Base-by-base conservation (phyloP, 2,888 invertebrate species). In the Sesia apiformis region DNA sequence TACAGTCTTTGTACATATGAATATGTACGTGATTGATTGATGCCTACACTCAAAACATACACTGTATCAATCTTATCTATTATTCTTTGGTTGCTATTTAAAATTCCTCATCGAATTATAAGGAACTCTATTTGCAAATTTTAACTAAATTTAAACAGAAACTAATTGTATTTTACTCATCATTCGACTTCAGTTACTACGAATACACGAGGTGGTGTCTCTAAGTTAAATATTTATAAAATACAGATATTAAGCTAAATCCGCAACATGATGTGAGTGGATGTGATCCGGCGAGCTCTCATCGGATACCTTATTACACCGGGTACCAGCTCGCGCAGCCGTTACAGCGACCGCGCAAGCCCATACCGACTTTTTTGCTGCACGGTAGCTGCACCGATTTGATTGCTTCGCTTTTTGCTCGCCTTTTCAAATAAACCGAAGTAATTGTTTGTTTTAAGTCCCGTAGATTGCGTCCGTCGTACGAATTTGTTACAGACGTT, bases 371-470 rank as follows among this genome's bases (percentile, higher is more conserved):
- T 81, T 89, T 88, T 87, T 88, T 86, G 82, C 83, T 69, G 72
- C 78, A 75, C 81, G 72, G 78, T 79, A 81, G 84, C 85, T 79
- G 82, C 83, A 84, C 73, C 83, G 79, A 84, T 86, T 85, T 84
- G 83, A 86, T 84, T 87, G 86, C 85, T 80, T 73, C 64, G 68
- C 71, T 83, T 88, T 87, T 88, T 88, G 87, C 79, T 78, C 74
- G 77, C 72, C 78, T 83, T 82, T 81, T 80, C 82, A 84, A 88
- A 87, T 82, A 87, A 86, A 86, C 80, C 81, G 67, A 79, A 84
- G 85, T 87, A 88, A 89, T 88, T 88, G 88, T 89, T 89, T 89
- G 89, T 88, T 89, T 86, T 88, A 88, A 82, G 77, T 73, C 77
- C 72, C 74, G 77, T 79, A 81, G 84, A 83, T 86, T 83, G 83